A percentile compares a stretch with the other conserved stretches of the same genome.
These are phyloP conservation scores for Coregonus ussuriensis DNA, from an alignment of 2,797 vertebrate genomes.

Conservation along the genomic window DNA sequence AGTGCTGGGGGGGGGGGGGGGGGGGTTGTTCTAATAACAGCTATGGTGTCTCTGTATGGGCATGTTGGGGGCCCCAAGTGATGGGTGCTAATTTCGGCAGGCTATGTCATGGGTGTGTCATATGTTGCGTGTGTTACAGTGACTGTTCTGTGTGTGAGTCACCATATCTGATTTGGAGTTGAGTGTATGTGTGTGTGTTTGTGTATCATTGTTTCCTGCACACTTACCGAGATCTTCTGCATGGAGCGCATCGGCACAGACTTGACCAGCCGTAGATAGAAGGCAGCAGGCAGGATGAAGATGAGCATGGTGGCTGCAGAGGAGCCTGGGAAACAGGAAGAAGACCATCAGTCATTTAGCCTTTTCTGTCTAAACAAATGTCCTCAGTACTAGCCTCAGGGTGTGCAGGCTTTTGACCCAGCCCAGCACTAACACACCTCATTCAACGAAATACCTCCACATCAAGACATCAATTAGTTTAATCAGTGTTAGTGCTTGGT, in stretches of 20 bases:
- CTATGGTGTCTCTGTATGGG: neutral
- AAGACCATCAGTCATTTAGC: neutral
- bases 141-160: constrained; percentile 10
- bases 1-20: neutral
- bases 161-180: neutral
- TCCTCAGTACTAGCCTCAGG: constrained; percentile 51
- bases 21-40: neutral
- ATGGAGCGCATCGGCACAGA: constrained; percentile 83
- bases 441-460: constrained; percentile 36
- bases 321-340: constrained; percentile 75
- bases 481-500: constrained; percentile 37
- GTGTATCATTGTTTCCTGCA: constrained; percentile 6
- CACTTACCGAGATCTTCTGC: constrained; percentile 92
- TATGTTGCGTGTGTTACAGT: constrained; percentile 7
- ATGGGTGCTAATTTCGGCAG: neutral
- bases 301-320: constrained; percentile 96
- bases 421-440: neutral
- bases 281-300: constrained; percentile 94
- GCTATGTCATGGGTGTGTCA: neutral
- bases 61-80: neutral
- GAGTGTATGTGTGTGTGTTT: constrained; percentile 1
- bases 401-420: neutral
- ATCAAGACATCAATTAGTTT: neutral
- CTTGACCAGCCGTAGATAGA: constrained; percentile 92
- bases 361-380: neutral